Evolutionary conservation across 2,797 vertebrate genomes (phyloP).

Genomic region (Paguma larvata): DNA sequence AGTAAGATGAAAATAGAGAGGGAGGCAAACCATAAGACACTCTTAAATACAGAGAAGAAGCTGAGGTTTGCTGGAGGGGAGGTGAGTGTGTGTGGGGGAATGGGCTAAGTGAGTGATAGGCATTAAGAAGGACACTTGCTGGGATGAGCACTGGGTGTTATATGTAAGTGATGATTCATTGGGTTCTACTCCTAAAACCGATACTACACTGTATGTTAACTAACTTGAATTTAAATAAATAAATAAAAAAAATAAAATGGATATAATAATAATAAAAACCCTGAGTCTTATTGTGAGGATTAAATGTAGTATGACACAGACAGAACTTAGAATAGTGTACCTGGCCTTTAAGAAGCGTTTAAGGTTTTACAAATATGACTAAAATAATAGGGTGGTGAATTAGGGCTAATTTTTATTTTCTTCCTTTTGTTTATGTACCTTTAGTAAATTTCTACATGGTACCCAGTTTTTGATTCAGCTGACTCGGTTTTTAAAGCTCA

Average conservation of each 20-base stretch:
- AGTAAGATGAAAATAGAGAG: no score
- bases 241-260: background rate
- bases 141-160: no score
- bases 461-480: background rate
- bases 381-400: background rate
- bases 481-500: background rate
- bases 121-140: no score
- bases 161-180: no score
- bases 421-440: constrained; percentile 50
- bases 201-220: no score
- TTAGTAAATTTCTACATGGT: background rate
- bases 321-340: background rate
- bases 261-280: background rate
- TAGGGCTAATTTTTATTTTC: constrained; percentile 46
- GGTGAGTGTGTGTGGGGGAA: no score
- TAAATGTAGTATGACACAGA: background rate
- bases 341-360: background rate
- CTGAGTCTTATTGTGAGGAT: background rate
- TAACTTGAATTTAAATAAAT: no score
- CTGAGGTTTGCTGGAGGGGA: no score
- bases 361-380: background rate
- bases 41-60: no score
- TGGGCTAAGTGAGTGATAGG: no score
- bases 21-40: no score
- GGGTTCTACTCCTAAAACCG: no score